These are phyloP conservation scores for Lymantria dispar DNA, from an alignment of 2,888 invertebrate genomes.

Conservation along the genomic window DNA sequence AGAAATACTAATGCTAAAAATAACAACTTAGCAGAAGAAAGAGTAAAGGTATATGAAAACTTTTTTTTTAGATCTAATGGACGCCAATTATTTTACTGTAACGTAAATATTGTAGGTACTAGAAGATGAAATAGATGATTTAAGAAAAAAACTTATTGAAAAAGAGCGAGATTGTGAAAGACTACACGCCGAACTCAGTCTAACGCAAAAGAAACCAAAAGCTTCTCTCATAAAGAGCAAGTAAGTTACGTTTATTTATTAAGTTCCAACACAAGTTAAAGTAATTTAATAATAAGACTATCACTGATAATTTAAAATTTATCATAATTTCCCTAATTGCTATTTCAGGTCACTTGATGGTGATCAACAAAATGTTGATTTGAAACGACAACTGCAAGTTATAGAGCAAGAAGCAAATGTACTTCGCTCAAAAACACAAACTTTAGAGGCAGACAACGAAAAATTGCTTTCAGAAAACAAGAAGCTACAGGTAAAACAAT, in stretches of 20 bases:
- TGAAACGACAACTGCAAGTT: slow-evolving; percentile 88
- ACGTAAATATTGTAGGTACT: slow-evolving; percentile 68
- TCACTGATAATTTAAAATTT: too few species aligned
- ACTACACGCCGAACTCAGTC: slow-evolving; percentile 86
- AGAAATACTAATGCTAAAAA: slow-evolving; percentile 60
- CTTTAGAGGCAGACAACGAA: slow-evolving; percentile 89
- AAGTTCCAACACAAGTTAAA: background rate
- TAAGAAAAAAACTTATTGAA: slow-evolving; percentile 89
- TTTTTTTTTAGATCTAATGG: background rate
- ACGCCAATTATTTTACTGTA: background rate
- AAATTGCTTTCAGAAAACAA: slow-evolving; percentile 88
- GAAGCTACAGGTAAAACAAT: slow-evolving; percentile 77
- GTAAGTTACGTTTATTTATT: slow-evolving; percentile 58
- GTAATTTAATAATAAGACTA: too few species aligned
- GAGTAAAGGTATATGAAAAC: slow-evolving; percentile 78
- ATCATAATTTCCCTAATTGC: too few species aligned
- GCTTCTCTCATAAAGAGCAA: slow-evolving; percentile 84
- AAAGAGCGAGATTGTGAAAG: slow-evolving; percentile 92
- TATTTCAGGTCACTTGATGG: slow-evolving; percentile 82
- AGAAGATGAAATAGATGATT: slow-evolving; percentile 88
- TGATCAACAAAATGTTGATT: slow-evolving; percentile 85
- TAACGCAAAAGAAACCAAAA: slow-evolving; percentile 84
- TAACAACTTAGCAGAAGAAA: slow-evolving; percentile 84
- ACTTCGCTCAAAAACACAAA: slow-evolving; percentile 85
- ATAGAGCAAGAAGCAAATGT: slow-evolving; percentile 90